These are phyloP conservation scores for Charaxes varanes DNA, from an alignment of 1,140 invertebrate species.

Conservation along the genomic window DNA sequence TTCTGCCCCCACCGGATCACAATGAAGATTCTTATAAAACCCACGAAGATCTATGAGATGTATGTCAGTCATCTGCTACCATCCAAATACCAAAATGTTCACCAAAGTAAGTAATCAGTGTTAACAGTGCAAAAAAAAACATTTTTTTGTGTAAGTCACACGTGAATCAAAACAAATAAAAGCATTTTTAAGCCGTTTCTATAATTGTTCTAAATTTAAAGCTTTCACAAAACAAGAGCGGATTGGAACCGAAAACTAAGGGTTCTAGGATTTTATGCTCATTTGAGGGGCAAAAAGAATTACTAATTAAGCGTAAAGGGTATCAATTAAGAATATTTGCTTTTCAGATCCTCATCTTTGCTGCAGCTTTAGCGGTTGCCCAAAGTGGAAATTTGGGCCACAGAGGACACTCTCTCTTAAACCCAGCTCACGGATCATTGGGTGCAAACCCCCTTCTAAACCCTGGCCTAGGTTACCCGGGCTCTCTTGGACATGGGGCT, in stretches of 20 bases:
- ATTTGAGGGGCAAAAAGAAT: neutral
- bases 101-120: slow-evolving; percentile 46
- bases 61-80: slow-evolving; percentile 55
- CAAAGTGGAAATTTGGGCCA: slow-evolving; percentile 50
- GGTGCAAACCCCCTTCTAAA: neutral
- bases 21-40: slow-evolving; percentile 64
- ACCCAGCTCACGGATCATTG: neutral
- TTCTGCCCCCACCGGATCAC: slow-evolving; percentile 50
- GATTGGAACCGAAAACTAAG: no score
- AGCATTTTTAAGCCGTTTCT: neutral
- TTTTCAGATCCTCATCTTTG: slow-evolving; percentile 54
- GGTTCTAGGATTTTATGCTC: neutral
- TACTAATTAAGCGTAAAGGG: neutral
- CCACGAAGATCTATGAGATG: slow-evolving; percentile 44
- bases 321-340: slow-evolving; percentile 13
- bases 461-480: slow-evolving; percentile 1
- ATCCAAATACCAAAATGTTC: slow-evolving; percentile 59
- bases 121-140: slow-evolving; percentile 1
- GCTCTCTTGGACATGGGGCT: slow-evolving; percentile 5
- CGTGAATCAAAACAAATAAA: no score
- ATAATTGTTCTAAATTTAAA: slow-evolving; percentile 1
- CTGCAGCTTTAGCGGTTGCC: slow-evolving; percentile 45
- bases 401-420: slow-evolving; percentile 26
- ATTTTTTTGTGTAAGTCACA: no score
- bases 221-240: no score